Base-by-base conservation (phyloP, 2,888 invertebrate species). In the Hyles lineata region DNA sequence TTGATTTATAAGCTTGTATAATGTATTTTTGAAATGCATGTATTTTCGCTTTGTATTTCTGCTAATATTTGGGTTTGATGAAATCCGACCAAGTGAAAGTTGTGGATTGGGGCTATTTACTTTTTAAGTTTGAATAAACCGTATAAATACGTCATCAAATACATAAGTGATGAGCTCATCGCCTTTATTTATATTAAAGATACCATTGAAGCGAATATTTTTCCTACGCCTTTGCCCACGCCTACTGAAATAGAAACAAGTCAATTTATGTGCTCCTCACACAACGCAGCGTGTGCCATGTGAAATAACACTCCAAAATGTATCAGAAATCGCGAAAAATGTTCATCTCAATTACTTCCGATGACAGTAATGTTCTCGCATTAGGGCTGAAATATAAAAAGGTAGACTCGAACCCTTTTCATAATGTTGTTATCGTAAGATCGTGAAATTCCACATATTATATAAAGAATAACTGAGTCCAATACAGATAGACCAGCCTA, bases 191-290 rank as follows among this genome's bases (percentile, higher is more conserved):
- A 72, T 79, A 76, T 29, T 35, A 59, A 23, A 62, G 8, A 29
- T 61, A 61, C 55, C 55, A 76, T 78, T 79, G 76, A 79, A 81
- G 78, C 79, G 70, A 78, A 81, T 81, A 79, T 81, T 72, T 81
- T 78, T 59, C 77, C 74, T 76, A 2, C 62, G n/a, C n/a, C 35
- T 19, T 9, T 32, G 32, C 62, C 32, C 15, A 76, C 77, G 76
- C 75, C 76, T 78, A 82, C 82, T 76, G 79, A 84, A 82, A 82
- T 83, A 85, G 81, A 87, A 84, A 82, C 52, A 83, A 82, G 78
- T 82, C 77, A 79, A 85, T 86, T 84, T 85, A 83, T 83, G 76
- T 79, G 76, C 74, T 35, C 60, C 50, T 59, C 23, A 55, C 7
- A 11, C 52, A 50, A 58, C 52, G 21, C 43, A 71, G 15, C 59